Conservation (phyloP, 2,888 invertebrate species). For the Philereme transversata region DNA sequence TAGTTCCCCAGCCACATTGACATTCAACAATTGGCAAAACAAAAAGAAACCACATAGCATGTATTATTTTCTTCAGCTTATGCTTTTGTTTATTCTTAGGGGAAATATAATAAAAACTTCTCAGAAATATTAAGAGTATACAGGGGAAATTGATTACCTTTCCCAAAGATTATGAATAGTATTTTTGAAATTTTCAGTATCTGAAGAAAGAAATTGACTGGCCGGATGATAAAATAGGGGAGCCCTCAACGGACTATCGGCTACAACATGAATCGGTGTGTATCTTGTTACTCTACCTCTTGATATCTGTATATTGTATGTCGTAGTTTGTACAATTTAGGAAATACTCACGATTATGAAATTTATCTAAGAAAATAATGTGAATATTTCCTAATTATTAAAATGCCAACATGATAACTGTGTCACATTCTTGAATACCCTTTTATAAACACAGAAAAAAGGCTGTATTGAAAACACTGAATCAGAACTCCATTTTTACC, state of each 20-base stretch:
- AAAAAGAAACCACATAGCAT: no score
- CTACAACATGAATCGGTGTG: constrained; percentile 94
- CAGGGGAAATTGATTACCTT: no score
- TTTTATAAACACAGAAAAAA: no score
- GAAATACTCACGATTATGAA: constrained; percentile 39
- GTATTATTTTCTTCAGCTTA: no score
- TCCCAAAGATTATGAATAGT: no score
- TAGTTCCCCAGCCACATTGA: no score
- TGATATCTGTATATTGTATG: constrained; percentile 38
- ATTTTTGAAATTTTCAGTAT: constrained; percentile 85
- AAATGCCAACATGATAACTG: constrained; percentile 18
- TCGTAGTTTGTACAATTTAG: constrained; percentile 39
- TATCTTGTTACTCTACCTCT: constrained; percentile 46
- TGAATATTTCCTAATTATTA: constrained; percentile 18
- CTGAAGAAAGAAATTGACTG: constrained; percentile 94
- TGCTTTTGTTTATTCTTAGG: no score
- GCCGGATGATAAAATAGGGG: constrained; percentile 91
- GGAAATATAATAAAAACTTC: no score
- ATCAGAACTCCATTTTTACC: no score
- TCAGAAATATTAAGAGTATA: no score
- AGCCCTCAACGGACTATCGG: constrained; percentile 90
- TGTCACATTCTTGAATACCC: constrained; percentile 10
- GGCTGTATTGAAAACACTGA: no score
- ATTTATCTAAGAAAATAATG: constrained; percentile 5
- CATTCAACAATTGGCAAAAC: no score